Evolutionary conservation across 2,888 invertebrate genomes (phyloP).

Genomic region (Poecilobothrus nobilitatus): DNA sequence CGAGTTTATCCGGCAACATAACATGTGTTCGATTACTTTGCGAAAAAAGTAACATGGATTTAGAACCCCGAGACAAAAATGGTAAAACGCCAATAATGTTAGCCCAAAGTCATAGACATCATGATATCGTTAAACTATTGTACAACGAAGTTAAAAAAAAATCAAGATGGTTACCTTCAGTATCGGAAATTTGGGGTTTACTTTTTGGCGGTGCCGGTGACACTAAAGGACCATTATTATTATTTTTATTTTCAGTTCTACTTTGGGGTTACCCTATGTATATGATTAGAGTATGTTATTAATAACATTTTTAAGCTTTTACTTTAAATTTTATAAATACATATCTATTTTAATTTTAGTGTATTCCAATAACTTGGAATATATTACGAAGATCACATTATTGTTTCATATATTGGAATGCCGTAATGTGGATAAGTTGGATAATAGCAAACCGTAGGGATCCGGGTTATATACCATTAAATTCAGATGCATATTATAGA

Average conservation of each 20-base stretch:
- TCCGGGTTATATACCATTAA: conserved; percentile 82
- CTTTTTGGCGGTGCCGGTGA: conserved; percentile 86
- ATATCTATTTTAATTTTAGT: conserved; percentile 46
- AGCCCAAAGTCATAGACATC: conserved; percentile 79
- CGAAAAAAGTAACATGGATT: conserved; percentile 82
- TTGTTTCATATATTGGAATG: conserved; percentile 83
- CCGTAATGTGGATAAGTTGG: conserved; percentile 90
- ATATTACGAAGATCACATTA: conserved; percentile 77
- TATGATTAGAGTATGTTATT: conserved; percentile 59
- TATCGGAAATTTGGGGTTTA: conserved; percentile 81
- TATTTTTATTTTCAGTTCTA: conserved; percentile 76
- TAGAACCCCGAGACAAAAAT: conserved; percentile 82
- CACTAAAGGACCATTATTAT: conserved; percentile 76
- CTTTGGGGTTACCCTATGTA: conserved; percentile 94
- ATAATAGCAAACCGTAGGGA: conserved; percentile 80
- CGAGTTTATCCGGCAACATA: conserved; percentile 79
- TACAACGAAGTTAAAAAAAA: conserved; percentile 73
- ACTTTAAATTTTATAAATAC: no score
- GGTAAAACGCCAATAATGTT: conserved; percentile 86
- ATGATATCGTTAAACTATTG: conserved; percentile 71
- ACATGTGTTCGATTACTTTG: conserved; percentile 79
- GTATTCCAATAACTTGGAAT: conserved; percentile 86
- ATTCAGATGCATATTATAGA: conserved; percentile 81
- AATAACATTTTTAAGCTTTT: background rate
- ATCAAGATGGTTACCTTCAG: conserved; percentile 78